Conservation (phyloP, 2,113 vertebrate species). For the Hiodon tergisus region DNA sequence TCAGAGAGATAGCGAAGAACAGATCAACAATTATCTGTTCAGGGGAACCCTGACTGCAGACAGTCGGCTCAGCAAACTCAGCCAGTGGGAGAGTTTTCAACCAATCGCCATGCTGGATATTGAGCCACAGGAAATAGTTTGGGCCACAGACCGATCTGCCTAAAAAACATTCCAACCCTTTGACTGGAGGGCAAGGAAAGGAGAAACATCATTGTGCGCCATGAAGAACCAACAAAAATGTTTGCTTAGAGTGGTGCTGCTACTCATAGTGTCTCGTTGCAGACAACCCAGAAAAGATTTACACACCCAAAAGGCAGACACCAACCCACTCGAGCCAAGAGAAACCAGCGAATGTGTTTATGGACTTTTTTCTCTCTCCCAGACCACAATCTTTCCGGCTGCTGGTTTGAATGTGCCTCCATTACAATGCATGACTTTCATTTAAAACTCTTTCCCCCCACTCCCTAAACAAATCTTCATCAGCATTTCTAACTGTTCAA, state of each 20-base stretch:
- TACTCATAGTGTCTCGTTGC: slow-evolving; percentile 41
- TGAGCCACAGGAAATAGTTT: slow-evolving; percentile 43
- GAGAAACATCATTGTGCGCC: slow-evolving; percentile 37
- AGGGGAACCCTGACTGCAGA: slow-evolving; percentile 30
- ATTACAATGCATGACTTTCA: slow-evolving; percentile 18
- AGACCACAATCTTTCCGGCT: slow-evolving; percentile 47
- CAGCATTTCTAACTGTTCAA: slow-evolving; percentile 39
- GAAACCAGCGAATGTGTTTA: slow-evolving; percentile 53
- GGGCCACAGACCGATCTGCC: slow-evolving; percentile 26
- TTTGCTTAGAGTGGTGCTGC: slow-evolving; percentile 31
- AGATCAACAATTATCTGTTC: slow-evolving; percentile 21
- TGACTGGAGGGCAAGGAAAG: slow-evolving; percentile 26
- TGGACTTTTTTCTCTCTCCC: slow-evolving; percentile 46
- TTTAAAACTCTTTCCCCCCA: background rate
- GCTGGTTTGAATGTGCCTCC: slow-evolving; percentile 42
- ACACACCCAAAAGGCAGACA: slow-evolving; percentile 43
- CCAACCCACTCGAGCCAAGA: slow-evolving; percentile 39
- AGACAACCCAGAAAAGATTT: slow-evolving; percentile 50
- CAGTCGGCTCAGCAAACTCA: slow-evolving; percentile 23
- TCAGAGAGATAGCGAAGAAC: slow-evolving; percentile 14
- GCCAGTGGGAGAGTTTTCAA: slow-evolving; percentile 9
- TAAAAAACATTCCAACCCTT: slow-evolving; percentile 33
- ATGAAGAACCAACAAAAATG: slow-evolving; percentile 29
- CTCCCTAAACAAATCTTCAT: slow-evolving; percentile 37
- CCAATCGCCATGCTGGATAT: slow-evolving; percentile 29